Base-by-base conservation (phyloP, 2,888 invertebrate species). In the Lochmaea crataegi region DNA sequence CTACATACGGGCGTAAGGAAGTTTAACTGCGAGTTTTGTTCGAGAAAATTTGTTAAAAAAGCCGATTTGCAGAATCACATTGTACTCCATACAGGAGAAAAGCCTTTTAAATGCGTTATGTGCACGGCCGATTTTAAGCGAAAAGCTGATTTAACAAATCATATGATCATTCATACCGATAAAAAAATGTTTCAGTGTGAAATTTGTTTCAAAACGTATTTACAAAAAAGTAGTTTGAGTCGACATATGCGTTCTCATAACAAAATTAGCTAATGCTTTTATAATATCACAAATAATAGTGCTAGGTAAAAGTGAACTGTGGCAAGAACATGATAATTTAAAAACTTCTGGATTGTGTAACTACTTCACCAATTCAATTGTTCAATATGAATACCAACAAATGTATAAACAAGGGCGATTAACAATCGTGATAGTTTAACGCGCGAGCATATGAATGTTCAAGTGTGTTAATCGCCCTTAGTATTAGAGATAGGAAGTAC, bases 21-120 rank as follows among this genome's bases (percentile, higher is more conserved):
- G 4, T 53, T 16, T 10, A n/a, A 53, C 6, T 53, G 53, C 16
- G 53, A 53, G n/a, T 16, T 14, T 9, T 53, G 53, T 38, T 38
- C 32, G 32, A 38, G 32, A 38, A 38, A 38, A 7, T 38, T 38
- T 9, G 32, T 38, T 7, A 53, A 53, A 16, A 53, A 53, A 5
- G n/a, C 53, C 16, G 16, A 16, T 53, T 53, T 53, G 53, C n/a
- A 53, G n/a, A 16, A 53, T n/a, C 53, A 53, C 53, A 16, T 53
- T 53, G 16, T 16, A 5, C n/a, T 53, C 2, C 53, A 53, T 10
- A 53, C 53, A 7, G 53, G 53, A 16, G 53, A 53, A 5, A 53
- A 16, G 53, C 16, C 53, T 6, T 53, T 53, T 16, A 53, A 53
- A 53, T 53, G 53, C 16, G 53, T 53, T 53, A 16, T 53, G 53